A percentile compares a stretch with the other conserved stretches of the same genome.
phyloP scores from a whole-genome alignment of 2,888 invertebrate genomes.

The Nebria brevicollis region DNA sequence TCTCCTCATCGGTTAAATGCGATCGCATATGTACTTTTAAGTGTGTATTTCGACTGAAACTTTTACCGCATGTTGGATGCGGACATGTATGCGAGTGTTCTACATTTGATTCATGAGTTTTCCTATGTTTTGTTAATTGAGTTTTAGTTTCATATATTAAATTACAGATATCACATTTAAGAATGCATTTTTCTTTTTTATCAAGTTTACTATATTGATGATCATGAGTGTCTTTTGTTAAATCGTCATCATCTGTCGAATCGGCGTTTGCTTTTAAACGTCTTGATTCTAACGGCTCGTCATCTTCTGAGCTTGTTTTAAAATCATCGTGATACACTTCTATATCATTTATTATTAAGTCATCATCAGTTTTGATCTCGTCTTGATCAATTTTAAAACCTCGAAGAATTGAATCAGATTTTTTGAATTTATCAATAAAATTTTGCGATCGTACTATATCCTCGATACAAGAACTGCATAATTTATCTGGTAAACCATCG shows the following conservation, averaged over 20 bases:
- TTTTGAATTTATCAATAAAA: slow-evolving; percentile 36
- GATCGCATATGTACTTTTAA: slow-evolving; percentile 50
- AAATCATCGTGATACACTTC: neutral
- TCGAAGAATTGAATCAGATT: slow-evolving; percentile 30
- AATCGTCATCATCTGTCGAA: neutral
- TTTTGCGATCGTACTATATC: slow-evolving; percentile 49
- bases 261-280: neutral
- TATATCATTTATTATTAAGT: neutral
- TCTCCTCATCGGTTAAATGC: slow-evolving; percentile 49
- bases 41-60: slow-evolving; percentile 47
- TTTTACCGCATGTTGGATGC: slow-evolving; percentile 48
- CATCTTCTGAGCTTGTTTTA: slow-evolving; percentile 2
- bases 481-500: slow-evolving; percentile 51
- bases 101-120: slow-evolving; percentile 1
- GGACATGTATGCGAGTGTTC: neutral
- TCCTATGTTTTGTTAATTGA: neutral
- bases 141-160: slow-evolving; percentile 44
- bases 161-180: slow-evolving; percentile 46
- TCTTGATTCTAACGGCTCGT: neutral
- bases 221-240: neutral
- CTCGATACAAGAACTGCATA: slow-evolving; percentile 52
- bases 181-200: slow-evolving; percentile 16
- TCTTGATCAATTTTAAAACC: slow-evolving; percentile 4
- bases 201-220: neutral
- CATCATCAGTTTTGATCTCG: neutral